These are phyloP conservation scores for Listronotus bonariensis DNA, from an alignment of 1,140 invertebrate species.

Conservation along the genomic window DNA sequence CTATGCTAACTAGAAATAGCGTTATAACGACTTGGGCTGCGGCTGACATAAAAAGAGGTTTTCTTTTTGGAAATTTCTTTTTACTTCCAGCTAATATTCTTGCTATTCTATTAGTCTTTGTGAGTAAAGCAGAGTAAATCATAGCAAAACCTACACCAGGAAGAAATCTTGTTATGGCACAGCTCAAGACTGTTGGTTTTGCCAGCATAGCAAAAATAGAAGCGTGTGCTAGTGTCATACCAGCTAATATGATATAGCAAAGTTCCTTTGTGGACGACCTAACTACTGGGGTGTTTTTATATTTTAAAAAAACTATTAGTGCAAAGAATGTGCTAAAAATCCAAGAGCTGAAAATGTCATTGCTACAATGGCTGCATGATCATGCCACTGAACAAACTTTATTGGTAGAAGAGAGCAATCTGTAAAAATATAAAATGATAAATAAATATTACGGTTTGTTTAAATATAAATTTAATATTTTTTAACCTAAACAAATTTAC, in stretches of 20 bases:
- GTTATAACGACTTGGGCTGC: slow-evolving; percentile 69
- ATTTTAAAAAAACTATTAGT: slow-evolving; percentile 66
- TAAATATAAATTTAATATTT: too few relatives aligned
- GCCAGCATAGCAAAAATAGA: slow-evolving; percentile 72
- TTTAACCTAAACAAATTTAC: too few relatives aligned
- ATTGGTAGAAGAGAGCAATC: slow-evolving; percentile 57
- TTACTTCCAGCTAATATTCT: slow-evolving; percentile 82
- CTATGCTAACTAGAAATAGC: slow-evolving; percentile 69
- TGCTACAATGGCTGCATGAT: slow-evolving; percentile 70
- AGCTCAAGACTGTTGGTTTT: slow-evolving; percentile 69
- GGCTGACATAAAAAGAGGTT: slow-evolving; percentile 69
- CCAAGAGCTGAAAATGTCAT: slow-evolving; percentile 69
- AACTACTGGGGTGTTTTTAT: slow-evolving; percentile 80
- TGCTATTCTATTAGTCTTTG: slow-evolving; percentile 86
- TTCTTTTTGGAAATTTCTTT: slow-evolving; percentile 78
- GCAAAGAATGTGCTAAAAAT: slow-evolving; percentile 69
- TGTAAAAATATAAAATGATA: slow-evolving; percentile 37
- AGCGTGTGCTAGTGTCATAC: slow-evolving; percentile 59
- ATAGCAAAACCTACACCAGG: slow-evolving; percentile 81
- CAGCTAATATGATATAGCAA: slow-evolving; percentile 72
- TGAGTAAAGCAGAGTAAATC: slow-evolving; percentile 82
- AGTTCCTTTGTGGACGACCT: slow-evolving; percentile 84
- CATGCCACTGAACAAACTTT: slow-evolving; percentile 62
- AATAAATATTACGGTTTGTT: not conserved
- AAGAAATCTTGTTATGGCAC: slow-evolving; percentile 70